Conservation (phyloP, 2,113 vertebrate genomes). For the Patagioenas fasciata region DNA sequence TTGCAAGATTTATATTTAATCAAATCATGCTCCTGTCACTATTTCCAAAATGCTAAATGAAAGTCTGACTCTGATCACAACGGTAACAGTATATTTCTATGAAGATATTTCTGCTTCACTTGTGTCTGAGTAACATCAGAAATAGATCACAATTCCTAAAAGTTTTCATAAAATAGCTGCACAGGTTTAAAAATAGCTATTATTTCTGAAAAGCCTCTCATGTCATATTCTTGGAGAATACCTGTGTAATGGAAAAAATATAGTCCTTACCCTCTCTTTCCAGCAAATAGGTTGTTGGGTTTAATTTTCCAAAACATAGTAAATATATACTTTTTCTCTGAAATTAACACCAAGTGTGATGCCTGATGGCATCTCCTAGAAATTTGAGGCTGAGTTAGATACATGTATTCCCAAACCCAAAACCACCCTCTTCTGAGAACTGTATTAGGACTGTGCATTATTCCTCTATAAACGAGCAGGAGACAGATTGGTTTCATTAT, state of each 20-base stretch:
- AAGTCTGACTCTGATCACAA: background rate
- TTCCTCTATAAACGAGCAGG: background rate
- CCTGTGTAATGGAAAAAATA: background rate
- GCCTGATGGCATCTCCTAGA: background rate
- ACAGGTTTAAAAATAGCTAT: background rate
- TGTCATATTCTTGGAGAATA: background rate
- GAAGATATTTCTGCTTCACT: background rate
- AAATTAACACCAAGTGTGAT: background rate
- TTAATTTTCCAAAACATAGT: background rate
- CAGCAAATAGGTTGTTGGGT: background rate
- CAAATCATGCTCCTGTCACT: background rate
- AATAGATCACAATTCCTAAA: background rate
- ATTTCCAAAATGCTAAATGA: background rate
- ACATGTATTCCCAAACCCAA: background rate
- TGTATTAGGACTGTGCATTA: background rate
- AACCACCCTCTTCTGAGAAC: background rate
- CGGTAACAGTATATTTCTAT: fast-evolving
- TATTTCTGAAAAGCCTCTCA: background rate
- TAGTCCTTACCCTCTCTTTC: background rate
- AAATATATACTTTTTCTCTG: background rate
- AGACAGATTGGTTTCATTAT: background rate
- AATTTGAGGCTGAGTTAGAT: background rate
- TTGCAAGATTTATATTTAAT: background rate
- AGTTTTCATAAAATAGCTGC: background rate
- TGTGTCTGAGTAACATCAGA: background rate